Evolutionary conservation across 2,113 vertebrate genomes (phyloP).

Genomic region (Larimichthys polyactis): DNA sequence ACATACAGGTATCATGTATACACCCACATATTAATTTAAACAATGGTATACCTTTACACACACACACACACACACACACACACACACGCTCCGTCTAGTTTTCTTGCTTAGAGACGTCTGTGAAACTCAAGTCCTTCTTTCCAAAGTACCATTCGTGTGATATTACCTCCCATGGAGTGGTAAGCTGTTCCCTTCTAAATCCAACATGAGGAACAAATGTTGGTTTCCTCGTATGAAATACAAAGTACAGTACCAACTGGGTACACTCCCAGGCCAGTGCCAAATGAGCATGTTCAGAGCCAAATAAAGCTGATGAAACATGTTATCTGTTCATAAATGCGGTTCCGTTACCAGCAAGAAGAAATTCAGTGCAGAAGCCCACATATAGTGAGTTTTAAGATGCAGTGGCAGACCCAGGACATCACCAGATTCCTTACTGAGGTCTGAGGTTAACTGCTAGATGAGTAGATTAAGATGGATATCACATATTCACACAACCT

Average conservation of each 20-base stretch:
- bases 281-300: conserved; percentile 51
- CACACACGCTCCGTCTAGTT: conserved; percentile 41
- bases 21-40: conserved; percentile 53
- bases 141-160: conserved; percentile 70
- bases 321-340: conserved; percentile 32
- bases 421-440: conserved; percentile 4
- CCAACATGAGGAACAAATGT: conserved; percentile 77
- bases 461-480: conserved; percentile 19
- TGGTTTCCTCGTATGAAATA: conserved; percentile 58
- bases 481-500: background rate
- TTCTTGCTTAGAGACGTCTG: conserved; percentile 68
- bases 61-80: background rate
- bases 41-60: conserved; percentile 45
- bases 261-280: conserved; percentile 51
- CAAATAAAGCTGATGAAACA: conserved; percentile 55
- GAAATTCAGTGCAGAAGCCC: conserved; percentile 17
- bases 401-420: background rate
- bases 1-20: conserved; percentile 45
- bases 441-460: conserved; percentile 1
- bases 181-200: conserved; percentile 80
- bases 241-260: conserved; percentile 59
- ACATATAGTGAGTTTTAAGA: conserved; percentile 21
- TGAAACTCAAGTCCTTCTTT: conserved; percentile 59
- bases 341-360: conserved; percentile 10
- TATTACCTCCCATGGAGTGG: conserved; percentile 72